Evolutionary conservation across 2,888 invertebrate genomes (phyloP).

Genomic region (Cephus runcator): DNA sequence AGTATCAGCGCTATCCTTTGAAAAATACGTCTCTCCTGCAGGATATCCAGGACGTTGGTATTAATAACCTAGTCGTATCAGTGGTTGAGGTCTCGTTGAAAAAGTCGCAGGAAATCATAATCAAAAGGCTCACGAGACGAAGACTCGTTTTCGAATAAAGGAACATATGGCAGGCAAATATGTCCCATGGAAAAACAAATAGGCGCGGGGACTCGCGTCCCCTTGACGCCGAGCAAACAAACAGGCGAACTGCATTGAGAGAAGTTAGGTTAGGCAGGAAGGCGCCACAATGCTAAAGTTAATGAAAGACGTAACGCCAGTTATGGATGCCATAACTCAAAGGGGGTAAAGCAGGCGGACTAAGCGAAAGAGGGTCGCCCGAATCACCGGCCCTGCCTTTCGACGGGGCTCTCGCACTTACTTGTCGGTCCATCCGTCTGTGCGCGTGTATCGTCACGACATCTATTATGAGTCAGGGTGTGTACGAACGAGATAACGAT

Average conservation of each 20-base stretch:
- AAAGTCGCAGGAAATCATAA: too few species aligned
- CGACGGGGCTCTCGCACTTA: too few species aligned
- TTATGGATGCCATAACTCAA: conserved; percentile 52
- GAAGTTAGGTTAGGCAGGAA: background rate
- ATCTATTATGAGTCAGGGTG: too few species aligned
- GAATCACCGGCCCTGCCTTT: too few species aligned
- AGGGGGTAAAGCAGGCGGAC: background rate
- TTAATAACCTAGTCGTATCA: too few species aligned
- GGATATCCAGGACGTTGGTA: too few species aligned
- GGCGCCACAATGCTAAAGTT: conserved; percentile 45
- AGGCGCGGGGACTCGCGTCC: conserved; percentile 13
- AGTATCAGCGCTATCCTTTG: too few species aligned
- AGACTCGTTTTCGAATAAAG: conserved; percentile 17
- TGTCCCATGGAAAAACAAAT: conserved; percentile 43
- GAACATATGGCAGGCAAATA: conserved; percentile 48
- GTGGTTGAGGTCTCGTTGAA: too few species aligned
- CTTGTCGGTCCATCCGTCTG: too few species aligned
- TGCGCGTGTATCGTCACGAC: too few species aligned
- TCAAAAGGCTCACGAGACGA: background rate
- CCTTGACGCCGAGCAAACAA: background rate
- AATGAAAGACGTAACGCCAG: conserved; percentile 55
- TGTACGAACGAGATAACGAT: background rate
- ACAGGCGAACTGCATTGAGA: background rate
- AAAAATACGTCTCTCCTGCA: too few species aligned
- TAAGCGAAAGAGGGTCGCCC: too few species aligned